phyloP scores from a whole-genome alignment of 1,140 invertebrate species.

The Neuroterus valhalla region DNA sequence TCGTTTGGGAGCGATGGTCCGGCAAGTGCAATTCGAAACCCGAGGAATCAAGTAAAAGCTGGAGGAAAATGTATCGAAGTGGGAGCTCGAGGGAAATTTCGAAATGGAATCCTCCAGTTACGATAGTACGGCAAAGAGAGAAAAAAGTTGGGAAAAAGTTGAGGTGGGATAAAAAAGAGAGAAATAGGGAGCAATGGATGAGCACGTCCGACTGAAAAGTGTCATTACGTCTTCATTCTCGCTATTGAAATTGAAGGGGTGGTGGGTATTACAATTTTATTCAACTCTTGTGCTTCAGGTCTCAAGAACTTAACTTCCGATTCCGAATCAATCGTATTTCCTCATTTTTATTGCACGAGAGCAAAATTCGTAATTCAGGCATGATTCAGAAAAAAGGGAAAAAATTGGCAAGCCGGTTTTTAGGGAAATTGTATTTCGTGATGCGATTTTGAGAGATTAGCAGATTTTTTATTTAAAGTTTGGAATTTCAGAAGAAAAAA shows the following conservation, averaged over 20 bases:
- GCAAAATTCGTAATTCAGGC: not conserved
- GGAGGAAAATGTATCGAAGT: slow-evolving; percentile 22
- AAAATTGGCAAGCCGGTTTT: not conserved
- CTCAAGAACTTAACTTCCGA: slow-evolving; percentile 21
- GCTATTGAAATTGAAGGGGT: slow-evolving; percentile 26
- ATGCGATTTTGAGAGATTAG: no score
- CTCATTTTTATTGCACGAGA: not conserved
- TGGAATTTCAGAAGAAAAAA: no score
- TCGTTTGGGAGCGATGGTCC: slow-evolving; percentile 17
- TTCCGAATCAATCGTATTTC: slow-evolving; percentile 14
- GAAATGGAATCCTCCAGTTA: slow-evolving; percentile 24
- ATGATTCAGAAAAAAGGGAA: not conserved
- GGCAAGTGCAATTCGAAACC: slow-evolving; percentile 27
- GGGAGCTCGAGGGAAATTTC: slow-evolving; percentile 26
- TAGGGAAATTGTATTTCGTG: not conserved
- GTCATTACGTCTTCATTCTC: slow-evolving; percentile 27
- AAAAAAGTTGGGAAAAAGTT: not conserved
- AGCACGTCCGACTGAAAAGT: slow-evolving; percentile 26
- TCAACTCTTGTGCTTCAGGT: slow-evolving; percentile 11
- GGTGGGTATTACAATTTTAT: slow-evolving; percentile 12
- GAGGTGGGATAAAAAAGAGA: not conserved
- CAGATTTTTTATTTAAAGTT: no score
- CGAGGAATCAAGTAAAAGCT: slow-evolving; percentile 2
- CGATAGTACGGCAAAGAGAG: not conserved
- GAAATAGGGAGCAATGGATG: not conserved